These are phyloP conservation scores for Hemibagrus wyckioides DNA, from an alignment of 2,113 vertebrate genomes.

Conservation along the genomic window DNA sequence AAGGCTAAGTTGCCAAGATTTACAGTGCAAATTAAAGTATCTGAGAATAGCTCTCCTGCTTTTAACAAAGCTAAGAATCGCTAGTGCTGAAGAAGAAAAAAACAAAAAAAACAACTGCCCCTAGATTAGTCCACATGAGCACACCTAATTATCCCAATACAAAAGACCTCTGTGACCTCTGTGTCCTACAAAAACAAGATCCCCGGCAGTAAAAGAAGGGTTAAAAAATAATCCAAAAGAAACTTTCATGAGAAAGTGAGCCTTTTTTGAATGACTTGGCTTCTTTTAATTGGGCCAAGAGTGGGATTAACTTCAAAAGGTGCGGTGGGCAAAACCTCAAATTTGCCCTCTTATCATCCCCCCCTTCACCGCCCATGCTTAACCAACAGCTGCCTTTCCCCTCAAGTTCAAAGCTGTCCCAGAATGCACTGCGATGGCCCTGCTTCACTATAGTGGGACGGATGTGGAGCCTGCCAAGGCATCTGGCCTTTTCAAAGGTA, in stretches of 20 bases:
- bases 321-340: slow-evolving; percentile 46
- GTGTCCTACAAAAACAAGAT: slow-evolving; percentile 49
- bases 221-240: slow-evolving; percentile 58
- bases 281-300: slow-evolving; percentile 62
- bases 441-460: slow-evolving; percentile 36
- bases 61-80: slow-evolving; percentile 2
- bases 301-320: slow-evolving; percentile 64
- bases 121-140: slow-evolving; percentile 24
- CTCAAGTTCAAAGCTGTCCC: slow-evolving; percentile 64
- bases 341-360: slow-evolving; percentile 40
- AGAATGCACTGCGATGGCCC: slow-evolving; percentile 54
- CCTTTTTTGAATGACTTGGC: slow-evolving; percentile 59
- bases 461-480: slow-evolving; percentile 58
- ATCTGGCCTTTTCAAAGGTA: slow-evolving; percentile 62
- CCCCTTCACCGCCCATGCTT: slow-evolving; percentile 26
- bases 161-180: slow-evolving; percentile 61
- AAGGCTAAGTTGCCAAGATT: neutral
- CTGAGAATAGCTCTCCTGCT: neutral
- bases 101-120: no score
- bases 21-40: neutral
- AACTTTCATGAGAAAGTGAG: slow-evolving; percentile 55
- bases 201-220: slow-evolving; percentile 17
- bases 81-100: neutral
- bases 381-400: slow-evolving; percentile 56
- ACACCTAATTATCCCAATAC: slow-evolving; percentile 59